Evolutionary conservation across 2,113 vertebrate species (phyloP), one percentile per base, ranked within the genome.

Genomic region (Rhabdornis inornatus): DNA sequence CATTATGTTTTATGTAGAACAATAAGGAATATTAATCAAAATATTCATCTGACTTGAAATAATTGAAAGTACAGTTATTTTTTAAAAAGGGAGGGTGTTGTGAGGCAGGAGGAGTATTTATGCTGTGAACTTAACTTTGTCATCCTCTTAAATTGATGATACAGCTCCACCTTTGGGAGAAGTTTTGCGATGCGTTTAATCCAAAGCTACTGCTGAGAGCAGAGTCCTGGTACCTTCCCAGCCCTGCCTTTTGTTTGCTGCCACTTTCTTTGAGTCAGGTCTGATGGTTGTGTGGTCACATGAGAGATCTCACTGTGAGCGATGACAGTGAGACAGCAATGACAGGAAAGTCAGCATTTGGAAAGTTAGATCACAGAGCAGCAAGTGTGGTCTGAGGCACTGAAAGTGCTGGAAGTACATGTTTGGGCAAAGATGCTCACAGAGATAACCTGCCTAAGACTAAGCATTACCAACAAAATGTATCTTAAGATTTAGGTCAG

Each of bases 161-260:
- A 90, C 50, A 96, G 95, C 96, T 97, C 95, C 94, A 94, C 83
- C 95, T 96, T 96, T 30, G 68, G 92, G 95, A 95, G 90, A 92
- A 93, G n/a, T 55, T 57, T 33, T 1, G 0, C 18, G n/a, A 37
- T 80, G 78, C 18, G 0, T 83, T 91, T 72, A 33, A 49, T 82
- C 57, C 53, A 17, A 75, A 68, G 10, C 5, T 15, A 64, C 77
- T 91, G 37, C 78, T 31, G 50, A 65, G 63, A 55, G 45, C 68
- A 50, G 61, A 49, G 28, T 83, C 49, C n/a, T 20, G 33, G 3
- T 91, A 14, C 28, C 47, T 68, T 81, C 53, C 40, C 40, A 88
- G 53, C 45, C 60, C 28, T 33, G 2, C 52, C 45, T 42, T 66
- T 31, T n/a, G 27, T 61, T 94, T 16, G 17, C 53, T 69, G n/a